Evolutionary conservation across 2,888 invertebrate species (phyloP), one percentile per base, ranked within the genome.

Genomic region (Drosophila emarginata): DNA sequence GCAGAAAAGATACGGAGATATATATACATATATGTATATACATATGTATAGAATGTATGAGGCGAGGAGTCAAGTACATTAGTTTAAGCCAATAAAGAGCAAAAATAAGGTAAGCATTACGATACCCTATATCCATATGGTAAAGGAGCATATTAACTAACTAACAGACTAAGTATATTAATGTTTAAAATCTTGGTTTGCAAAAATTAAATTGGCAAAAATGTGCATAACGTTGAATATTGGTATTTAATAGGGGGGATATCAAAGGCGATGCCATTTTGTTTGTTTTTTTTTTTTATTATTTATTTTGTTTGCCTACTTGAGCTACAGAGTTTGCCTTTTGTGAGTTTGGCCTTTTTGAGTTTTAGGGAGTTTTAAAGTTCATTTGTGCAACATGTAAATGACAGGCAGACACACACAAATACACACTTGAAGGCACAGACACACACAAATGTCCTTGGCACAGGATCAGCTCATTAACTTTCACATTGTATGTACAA

Each of bases 371-470:
- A 79, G 78, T 80, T 86, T 86, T 52, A n/a, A 37, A 60, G 60
- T 37, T 60, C 77, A 79, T 79, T 71, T 45, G 45, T 86, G 71
- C 72, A 76, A 86, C 84, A 85, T 85, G 83, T 69, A 82, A 79
- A 79, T 79, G 83, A 80, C 78, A 83, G 59, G 77, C 56, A 64
- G 69, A 59, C 32, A 52, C 50, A 59, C 59, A 63, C 54, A 21
- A n/a, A 54, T 11, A 21, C 21, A 4, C n/a, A 6, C 28, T 28
- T 23, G 23, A 23, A 7, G 4, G 53, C n/a, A 12, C 28, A 18
- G 1, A 67, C 7, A 59, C 28, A 53, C 56, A 64, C 9, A 61
- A 12, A 62, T 54, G 40, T 39, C 21, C 54, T 76, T 66, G 77
- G 40, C 45, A 45, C 45, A 45, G 45, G 45, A 45, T 45, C 45